Percentiles rank a stretch among this genome's conserved stretches.
phyloP scores from a whole-genome alignment of 2,888 invertebrate species.

The Drosophila birchii region DNA sequence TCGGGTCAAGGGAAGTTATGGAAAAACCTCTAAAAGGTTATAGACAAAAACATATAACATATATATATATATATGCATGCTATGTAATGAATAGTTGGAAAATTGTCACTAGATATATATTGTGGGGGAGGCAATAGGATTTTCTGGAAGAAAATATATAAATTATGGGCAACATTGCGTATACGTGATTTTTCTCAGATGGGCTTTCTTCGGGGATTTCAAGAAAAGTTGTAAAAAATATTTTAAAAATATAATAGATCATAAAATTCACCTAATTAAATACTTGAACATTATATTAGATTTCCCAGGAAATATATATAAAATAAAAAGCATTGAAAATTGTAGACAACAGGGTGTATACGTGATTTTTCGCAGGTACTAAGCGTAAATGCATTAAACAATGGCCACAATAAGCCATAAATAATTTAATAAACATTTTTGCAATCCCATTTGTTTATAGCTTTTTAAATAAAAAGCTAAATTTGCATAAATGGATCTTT shows the following conservation, averaged over 20 bases:
- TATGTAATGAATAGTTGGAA: not conserved
- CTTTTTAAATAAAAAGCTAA: not conserved
- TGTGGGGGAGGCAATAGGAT: too few relatives aligned
- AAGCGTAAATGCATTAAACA: not conserved
- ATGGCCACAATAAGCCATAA: slow-evolving; percentile 1
- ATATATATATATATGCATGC: not conserved
- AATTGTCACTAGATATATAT: not conserved
- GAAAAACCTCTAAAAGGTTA: slow-evolving; percentile 9
- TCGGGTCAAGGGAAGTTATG: slow-evolving; percentile 19
- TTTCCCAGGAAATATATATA: slow-evolving; percentile 13
- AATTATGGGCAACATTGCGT: not conserved
- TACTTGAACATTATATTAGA: not conserved
- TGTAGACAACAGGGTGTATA: not conserved
- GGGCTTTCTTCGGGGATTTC: not conserved
- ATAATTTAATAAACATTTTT: not conserved
- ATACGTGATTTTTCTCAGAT: not conserved
- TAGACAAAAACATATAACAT: not conserved
- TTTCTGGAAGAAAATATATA: not conserved
- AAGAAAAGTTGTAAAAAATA: not conserved
- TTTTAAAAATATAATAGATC: too few relatives aligned
- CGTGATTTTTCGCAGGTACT: slow-evolving; percentile 12
- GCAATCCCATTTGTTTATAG: not conserved
- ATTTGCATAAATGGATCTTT: not conserved
- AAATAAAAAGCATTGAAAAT: slow-evolving; percentile 1
- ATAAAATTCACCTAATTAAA: not conserved